phyloP scores from a whole-genome alignment of 2,888 invertebrate species.

The Hermaeophaga mercurialis region DNA sequence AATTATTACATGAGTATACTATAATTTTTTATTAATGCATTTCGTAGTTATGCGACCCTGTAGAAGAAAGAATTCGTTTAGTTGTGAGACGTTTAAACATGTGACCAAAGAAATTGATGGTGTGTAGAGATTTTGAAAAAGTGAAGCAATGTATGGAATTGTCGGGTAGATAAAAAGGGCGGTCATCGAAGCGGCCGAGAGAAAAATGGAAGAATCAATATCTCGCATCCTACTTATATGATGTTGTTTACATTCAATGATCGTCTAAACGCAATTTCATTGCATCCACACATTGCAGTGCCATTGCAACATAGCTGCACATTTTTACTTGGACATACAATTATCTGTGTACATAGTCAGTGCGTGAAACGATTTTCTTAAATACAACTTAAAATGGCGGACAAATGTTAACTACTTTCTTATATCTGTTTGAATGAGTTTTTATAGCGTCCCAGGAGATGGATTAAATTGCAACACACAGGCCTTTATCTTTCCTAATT shows the following conservation, averaged over 20 bases:
- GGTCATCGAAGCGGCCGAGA: conserved; percentile 39
- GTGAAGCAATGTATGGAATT: conserved; percentile 36
- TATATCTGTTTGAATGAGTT: conserved; percentile 41
- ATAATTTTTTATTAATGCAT: too few relatives aligned
- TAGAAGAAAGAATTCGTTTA: conserved; percentile 15
- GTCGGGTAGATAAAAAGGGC: conserved; percentile 39
- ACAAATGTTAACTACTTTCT: conserved; percentile 47
- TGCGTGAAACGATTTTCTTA: conserved; percentile 49
- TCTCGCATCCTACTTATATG: conserved; percentile 35
- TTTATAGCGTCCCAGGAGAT: conserved; percentile 41
- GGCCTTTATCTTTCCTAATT: conserved; percentile 41
- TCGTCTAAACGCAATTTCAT: conserved; percentile 47
- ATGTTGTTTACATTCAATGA: conserved; percentile 43
- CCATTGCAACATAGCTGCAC: conserved; percentile 47
- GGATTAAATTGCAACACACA: conserved; percentile 37
- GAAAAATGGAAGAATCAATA: conserved; percentile 25
- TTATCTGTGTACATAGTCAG: conserved; percentile 47
- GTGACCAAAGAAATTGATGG: conserved; percentile 22
- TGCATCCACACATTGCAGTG: conserved; percentile 39
- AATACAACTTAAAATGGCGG: conserved; percentile 46
- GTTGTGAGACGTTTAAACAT: conserved; percentile 24
- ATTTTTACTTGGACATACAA: conserved; percentile 49
- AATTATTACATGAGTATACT: too few relatives aligned
- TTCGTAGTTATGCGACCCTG: too few relatives aligned
- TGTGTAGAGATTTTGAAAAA: conserved; percentile 34